Evolutionary conservation across 1,140 invertebrate genomes (phyloP), one percentile per base, ranked within the genome.

Genomic region (Zaprionus ghesquierei): DNA sequence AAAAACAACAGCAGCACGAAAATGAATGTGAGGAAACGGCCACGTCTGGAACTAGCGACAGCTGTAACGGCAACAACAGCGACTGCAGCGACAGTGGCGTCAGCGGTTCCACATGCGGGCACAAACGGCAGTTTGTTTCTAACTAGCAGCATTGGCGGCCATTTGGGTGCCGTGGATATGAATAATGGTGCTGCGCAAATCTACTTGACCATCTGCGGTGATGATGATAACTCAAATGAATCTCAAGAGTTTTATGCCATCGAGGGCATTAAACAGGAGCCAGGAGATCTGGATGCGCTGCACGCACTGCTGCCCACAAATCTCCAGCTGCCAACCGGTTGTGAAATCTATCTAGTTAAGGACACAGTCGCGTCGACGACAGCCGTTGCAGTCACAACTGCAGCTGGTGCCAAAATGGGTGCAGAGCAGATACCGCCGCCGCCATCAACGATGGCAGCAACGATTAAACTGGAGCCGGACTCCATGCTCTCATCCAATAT

Each of bases 341-440:
- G 90, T 90, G 90, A 91, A 71, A 91, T 91, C 4, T 91, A 91
- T 66, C 65, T 91, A 65, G 84, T 91, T 61, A 91, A 91, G 63
- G 81, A 91, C 15, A 82, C 66, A 15, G 20, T 20, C 27, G 25
- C 25, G 20, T 35, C 49, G 12, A 23, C 50, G n/a, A 15, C 58
- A 46, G 18, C 61, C 35, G n/a, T 22, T 13, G 23, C 58, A 55
- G 20, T 58, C 49, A n/a, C 58, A 35, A n/a, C 20, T 22, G 23
- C n/a, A 46, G 18, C 18, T 22, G 41, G 38, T 18, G 33, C 22
- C 56, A 59, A 59, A 23, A n/a, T 22, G 22, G 35, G 22, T 13
- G 53, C 35, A 12, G 33, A 41, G 23, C 22, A 25, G 33, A 33
- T 41, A 35, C 55, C 23, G 55, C 22, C 53, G 20, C 13, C 49